Base-by-base conservation (phyloP, 1,140 invertebrate genomes). In the Spodoptera litura region DNA sequence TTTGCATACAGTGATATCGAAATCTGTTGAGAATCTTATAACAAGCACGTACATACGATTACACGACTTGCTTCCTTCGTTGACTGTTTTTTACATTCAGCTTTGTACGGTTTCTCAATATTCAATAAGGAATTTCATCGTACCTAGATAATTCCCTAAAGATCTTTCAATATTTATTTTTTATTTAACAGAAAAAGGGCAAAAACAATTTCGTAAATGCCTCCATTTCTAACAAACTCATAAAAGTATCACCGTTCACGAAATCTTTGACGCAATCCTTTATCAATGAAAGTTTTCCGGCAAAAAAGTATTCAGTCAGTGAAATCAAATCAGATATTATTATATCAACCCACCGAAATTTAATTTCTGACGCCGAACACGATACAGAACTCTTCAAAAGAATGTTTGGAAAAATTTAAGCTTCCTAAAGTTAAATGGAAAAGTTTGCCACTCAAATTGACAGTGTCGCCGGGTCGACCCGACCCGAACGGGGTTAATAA, bases 401-500 rank as follows among this genome's bases (percentile, higher is more conserved):
- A 91, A 93, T 91, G 84, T 89, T 82, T 66, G 81, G 82, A 91
- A 90, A 90, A 85, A 59, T 59, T 92, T 88, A 74, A 81, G 84
- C 85, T 85, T 85, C 80, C 85, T 78, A 88, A 91, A 91, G 90
- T 93, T 92, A 92, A 92, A 93, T 93, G 88, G 87, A 88, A 93
- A 92, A 91, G 89, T 93, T 93, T 83, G 66, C 79, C 81, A 85
- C 86, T 87, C 85, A 89, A 90, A 94, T 92, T 93, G 91, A 93
- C 91, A 90, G 91, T 87, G 82, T 84, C 78, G 88, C 86, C 86
- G 86, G 87, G 86, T 85, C 74, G 78, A 80, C 78, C 79, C 82
- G 73, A 79, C 68, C 78, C 74, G 73, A 83, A 86, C 80, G 87
- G 84, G 84, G 87, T 88, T 86, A 84, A 84, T 83, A 88, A 87